A percentile compares a stretch with the other conserved stretches of the same genome.
Conservation (phyloP, 1,140 invertebrate species). For the Heliconius melpomene region DNA sequence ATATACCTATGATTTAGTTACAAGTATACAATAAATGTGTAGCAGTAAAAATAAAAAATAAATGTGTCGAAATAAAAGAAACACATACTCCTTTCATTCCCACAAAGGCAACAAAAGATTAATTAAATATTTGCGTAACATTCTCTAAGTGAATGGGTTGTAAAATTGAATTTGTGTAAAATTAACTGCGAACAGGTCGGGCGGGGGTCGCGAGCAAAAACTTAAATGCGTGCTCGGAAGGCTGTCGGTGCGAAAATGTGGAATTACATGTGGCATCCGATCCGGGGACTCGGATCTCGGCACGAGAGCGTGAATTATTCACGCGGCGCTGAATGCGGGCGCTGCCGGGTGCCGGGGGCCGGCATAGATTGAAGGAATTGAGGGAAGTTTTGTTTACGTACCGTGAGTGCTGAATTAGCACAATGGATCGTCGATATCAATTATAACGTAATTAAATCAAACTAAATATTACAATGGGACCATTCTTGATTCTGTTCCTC, state of each 20-base stretch:
- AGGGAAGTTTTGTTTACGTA: constrained; percentile 57
- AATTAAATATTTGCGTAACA: constrained; percentile 60
- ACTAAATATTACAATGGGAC: not conserved
- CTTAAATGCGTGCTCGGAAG: constrained; percentile 67
- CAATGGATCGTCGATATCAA: constrained; percentile 21
- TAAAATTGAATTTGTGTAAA: constrained; percentile 69
- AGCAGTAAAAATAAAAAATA: not conserved
- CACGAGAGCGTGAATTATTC: constrained; percentile 62
- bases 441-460: constrained; percentile 11
- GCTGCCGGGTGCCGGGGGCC: constrained; percentile 17
- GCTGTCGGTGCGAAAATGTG: constrained; percentile 64
- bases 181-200: constrained; percentile 67
- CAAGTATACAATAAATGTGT: too few relatives aligned
- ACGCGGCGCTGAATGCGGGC: constrained; percentile 57
- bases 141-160: constrained; percentile 60
- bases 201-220: constrained; percentile 57
- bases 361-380: constrained; percentile 46
- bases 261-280: constrained; percentile 70
- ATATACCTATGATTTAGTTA: too few relatives aligned
- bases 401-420: constrained; percentile 32
- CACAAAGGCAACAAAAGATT: constrained; percentile 30
- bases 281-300: constrained; percentile 48
- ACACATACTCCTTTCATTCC: not conserved
- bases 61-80: too few relatives aligned
- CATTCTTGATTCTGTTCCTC: too few relatives aligned